Evolutionary conservation across 1,140 invertebrate species (phyloP), one percentile per base, ranked within the genome.

Genomic region (Melanaphis sacchari): DNA sequence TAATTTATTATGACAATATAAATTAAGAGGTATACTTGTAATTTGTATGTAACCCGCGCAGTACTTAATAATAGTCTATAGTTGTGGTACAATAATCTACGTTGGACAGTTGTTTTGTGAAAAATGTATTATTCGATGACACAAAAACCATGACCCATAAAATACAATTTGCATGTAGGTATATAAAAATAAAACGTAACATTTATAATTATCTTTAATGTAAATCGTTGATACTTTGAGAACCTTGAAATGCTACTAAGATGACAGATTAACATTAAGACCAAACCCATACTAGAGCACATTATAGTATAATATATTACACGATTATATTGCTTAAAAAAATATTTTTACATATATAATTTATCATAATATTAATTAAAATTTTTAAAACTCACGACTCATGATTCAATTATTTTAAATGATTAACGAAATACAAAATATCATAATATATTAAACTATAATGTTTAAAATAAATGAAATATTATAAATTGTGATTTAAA

Each of bases 71-170:
- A 84, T 40, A 40, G 38, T 41, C 6, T 38, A 36, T 82, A 22
- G 76, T 82, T 0, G 76, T 38, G 2, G 36, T 24, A 36, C 7
- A 38, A 38, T 24, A 38, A 84, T 40, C 4, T 24, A 41, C 38
- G 82, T 84, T 40, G n/a, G n/a, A n/a, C n/a, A 15, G 40, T 40
- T 41, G 38, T 84, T 84, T 84, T 40, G 38, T 41, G 82, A 40
- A 84, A 31, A 76, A 76, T 76, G n/a, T 76, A 26, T 41, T 40
- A 84, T 84, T 84, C 36, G 36, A 41, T 41, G 36, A 40, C 31
- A 41, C 15, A n/a, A 87, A 87, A 87, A 87, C 84, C 84, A 43
- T 87, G 84, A 87, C 84, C 84, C 84, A 43, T 43, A n/a, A 87
- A 43, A n/a, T 18, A 15, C 11, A 87, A 87, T 46, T 85, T 87